Evolutionary conservation across 37 sponge, comb jelly and placozoan genomes (phyloP).

Genomic region (Aphrocallistes beatrix): DNA sequence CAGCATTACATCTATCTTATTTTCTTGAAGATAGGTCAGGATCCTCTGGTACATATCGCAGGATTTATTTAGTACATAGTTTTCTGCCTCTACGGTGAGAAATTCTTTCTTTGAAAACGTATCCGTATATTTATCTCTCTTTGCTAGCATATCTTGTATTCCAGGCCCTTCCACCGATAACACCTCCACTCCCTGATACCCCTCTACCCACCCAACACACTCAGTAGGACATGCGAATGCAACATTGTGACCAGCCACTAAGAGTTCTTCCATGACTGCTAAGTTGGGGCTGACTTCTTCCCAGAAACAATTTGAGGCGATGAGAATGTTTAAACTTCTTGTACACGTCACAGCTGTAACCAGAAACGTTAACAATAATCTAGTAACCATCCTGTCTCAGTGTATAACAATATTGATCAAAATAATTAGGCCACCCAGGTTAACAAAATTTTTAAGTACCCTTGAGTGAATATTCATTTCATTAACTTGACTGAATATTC

Average conservation of each 20-base stretch:
- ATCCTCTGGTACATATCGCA: background rate
- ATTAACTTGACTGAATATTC: too few species aligned
- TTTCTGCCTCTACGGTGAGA: background rate
- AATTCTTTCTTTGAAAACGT: too few species aligned
- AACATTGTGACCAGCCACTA: background rate
- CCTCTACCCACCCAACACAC: background rate
- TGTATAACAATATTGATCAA: too few species aligned
- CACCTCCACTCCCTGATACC: background rate
- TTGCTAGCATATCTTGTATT: background rate
- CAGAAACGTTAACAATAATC: too few species aligned
- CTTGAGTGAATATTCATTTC: too few species aligned
- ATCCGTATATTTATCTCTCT: background rate
- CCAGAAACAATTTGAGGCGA: background rate
- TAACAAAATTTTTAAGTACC: too few species aligned
- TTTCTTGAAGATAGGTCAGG: background rate
- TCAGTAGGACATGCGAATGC: background rate
- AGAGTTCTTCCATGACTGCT: background rate
- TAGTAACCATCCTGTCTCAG: too few species aligned
- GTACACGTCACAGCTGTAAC: too few species aligned
- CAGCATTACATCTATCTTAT: background rate
- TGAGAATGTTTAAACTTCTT: background rate
- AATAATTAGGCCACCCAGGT: too few species aligned
- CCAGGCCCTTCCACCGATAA: background rate
- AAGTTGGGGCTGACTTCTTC: background rate
- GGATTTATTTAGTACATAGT: background rate